Percentiles rank a stretch among this genome's conserved stretches.
phyloP scores from a whole-genome alignment of 2,888 invertebrate genomes.

The Cryptops parisi region DNA sequence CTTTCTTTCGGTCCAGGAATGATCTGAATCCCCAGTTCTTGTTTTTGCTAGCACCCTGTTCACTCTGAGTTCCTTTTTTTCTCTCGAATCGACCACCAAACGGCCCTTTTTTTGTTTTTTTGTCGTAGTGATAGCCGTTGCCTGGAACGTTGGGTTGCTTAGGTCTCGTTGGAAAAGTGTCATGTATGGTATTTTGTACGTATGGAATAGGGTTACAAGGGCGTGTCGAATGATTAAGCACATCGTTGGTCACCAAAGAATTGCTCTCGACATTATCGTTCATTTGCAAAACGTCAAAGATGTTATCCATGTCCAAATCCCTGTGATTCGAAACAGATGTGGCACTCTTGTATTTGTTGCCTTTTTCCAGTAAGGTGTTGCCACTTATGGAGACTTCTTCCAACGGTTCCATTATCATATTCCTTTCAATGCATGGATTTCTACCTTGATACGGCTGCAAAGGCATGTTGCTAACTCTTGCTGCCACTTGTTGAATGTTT shows the following conservation, averaged over 20 bases:
- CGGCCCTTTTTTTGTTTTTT: conserved; percentile 17
- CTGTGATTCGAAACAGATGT: neutral
- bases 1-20: conserved; percentile 17
- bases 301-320: conserved; percentile 20
- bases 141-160: conserved; percentile 32
- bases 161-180: conserved; percentile 25
- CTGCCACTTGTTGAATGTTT: conserved; percentile 25
- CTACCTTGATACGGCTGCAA: conserved; percentile 70
- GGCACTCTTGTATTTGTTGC: conserved; percentile 18
- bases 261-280: conserved; percentile 27
- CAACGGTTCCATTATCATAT: conserved; percentile 42
- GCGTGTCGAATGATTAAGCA: conserved; percentile 25
- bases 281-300: conserved; percentile 25
- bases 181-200: conserved; percentile 55
- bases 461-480: conserved; percentile 18
- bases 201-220: conserved; percentile 45
- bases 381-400: conserved; percentile 38
- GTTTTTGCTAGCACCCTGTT: conserved; percentile 20
- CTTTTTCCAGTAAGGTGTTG: conserved; percentile 29
- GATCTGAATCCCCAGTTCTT: conserved; percentile 17
- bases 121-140: conserved; percentile 22
- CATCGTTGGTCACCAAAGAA: conserved; percentile 37
- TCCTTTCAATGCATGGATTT: conserved; percentile 65
- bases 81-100: conserved; percentile 15
- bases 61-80: conserved; percentile 6